These are phyloP conservation scores for Zele albiditarsus DNA, from an alignment of 2,888 invertebrate species.

Conservation along the genomic window DNA sequence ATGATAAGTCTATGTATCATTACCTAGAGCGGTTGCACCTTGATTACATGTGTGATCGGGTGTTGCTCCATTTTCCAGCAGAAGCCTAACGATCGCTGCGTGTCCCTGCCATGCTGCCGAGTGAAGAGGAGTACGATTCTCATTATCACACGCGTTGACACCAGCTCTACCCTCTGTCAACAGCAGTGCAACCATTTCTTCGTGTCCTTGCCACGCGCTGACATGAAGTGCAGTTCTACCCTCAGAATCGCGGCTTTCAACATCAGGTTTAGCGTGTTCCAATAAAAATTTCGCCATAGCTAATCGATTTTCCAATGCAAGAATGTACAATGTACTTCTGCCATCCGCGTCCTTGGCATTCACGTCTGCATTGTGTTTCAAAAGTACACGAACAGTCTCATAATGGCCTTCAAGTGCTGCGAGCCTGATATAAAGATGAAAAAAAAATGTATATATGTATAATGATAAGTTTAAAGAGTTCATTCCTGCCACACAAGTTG, in stretches of 20 bases:
- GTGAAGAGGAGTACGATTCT: slow-evolving; percentile 91
- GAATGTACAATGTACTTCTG: slow-evolving; percentile 91
- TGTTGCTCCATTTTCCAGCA: slow-evolving; percentile 86
- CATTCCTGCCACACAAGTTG: neutral
- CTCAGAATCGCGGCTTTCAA: slow-evolving; percentile 92
- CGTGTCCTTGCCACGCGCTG: slow-evolving; percentile 95
- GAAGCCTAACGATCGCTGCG: slow-evolving; percentile 84
- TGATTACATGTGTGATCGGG: slow-evolving; percentile 95
- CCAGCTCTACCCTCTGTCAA: slow-evolving; percentile 87
- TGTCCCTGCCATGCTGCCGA: slow-evolving; percentile 98
- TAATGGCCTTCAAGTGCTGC: slow-evolving; percentile 90
- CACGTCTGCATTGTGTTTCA: slow-evolving; percentile 85
- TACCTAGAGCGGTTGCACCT: slow-evolving; percentile 93
- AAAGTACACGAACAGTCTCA: slow-evolving; percentile 82
- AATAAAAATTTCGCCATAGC: slow-evolving; percentile 89
- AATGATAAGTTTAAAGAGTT: neutral
- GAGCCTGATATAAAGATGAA: slow-evolving; percentile 73
- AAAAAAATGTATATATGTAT: slow-evolving; percentile 18
- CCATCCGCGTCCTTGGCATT: slow-evolving; percentile 95
- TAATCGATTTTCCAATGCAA: slow-evolving; percentile 90
- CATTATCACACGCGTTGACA: slow-evolving; percentile 91
- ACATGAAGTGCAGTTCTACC: slow-evolving; percentile 93
- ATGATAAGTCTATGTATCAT: slow-evolving; percentile 41
- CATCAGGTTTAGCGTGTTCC: slow-evolving; percentile 84
- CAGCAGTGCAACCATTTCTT: slow-evolving; percentile 91